Evolutionary conservation across 2,888 invertebrate genomes (phyloP), one percentile per base, ranked within the genome.

Genomic region (Coelinius sp.): DNA sequence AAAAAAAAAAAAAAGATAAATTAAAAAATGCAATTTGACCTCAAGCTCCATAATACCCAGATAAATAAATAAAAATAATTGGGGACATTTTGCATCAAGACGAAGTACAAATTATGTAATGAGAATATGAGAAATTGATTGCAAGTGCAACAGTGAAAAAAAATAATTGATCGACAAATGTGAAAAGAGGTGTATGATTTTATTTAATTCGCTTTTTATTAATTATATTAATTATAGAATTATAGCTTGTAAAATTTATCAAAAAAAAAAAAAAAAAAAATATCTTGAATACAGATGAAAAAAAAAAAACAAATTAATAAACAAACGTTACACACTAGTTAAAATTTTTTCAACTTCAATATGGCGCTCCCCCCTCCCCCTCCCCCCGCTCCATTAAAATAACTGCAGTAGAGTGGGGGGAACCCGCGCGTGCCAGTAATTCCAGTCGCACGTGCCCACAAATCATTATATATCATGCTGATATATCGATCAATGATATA

Each of bases 71-170:
- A 52, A 31, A 41, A 17, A 49, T 52, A 0, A 17, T 75, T 74
- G 76, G 80, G 78, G 79, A 75, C 77, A 78, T 78, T 79, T 82
- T 82, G 82, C 82, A 79, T 80, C 82, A 82, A 82, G 82, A 81
- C 27, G 82, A 82, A 83, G 83, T 83, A 83, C 83, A 83, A 83
- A 83, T 83, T 82, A 82, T 80, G 78, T 79, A 79, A 75, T 76
- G 73, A 76, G 20, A 35, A 35, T 31, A 59, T 35, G 59, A 35
- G 35, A 59, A 59, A 59, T 35, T 59, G 27, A 59, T 35, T 35
- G 59, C 59, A 59, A 59, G 31, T 59, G 35, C 35, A 14, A 59
- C 74, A 79, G 80, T 77, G 81, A 79, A 77, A 78, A 79, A 81
- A 77, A 81, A 82, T n/a, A n/a, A n/a, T 81, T 81, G 73, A 71